Conservation (phyloP, 2,113 vertebrate species). For the Sterrhoptilus dennistouni region DNA sequence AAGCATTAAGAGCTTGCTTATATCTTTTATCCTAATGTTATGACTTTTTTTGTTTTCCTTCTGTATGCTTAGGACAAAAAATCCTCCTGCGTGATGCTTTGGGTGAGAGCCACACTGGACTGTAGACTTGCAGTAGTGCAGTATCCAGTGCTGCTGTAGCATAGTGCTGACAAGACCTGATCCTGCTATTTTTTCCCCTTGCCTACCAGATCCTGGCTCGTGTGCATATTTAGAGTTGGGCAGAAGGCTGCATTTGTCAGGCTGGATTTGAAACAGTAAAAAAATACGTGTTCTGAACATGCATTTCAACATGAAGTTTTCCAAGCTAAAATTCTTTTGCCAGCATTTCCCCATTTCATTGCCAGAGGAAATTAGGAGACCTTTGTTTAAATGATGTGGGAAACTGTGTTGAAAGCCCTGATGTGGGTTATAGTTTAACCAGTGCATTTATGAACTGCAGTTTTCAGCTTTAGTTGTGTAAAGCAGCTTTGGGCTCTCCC, state of each 20-base stretch:
- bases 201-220: background rate
- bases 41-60: conserved; percentile 50
- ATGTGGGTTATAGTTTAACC: background rate
- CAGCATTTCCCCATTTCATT: background rate
- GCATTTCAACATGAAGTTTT: background rate
- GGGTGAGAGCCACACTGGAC: conserved; percentile 74
- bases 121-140: background rate
- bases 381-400: background rate
- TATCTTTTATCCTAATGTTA: background rate
- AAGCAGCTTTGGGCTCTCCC: background rate
- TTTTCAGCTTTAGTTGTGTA: background rate
- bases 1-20: background rate
- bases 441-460: background rate
- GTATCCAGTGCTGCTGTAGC: background rate
- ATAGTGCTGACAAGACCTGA: background rate
- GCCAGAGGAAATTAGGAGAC: background rate
- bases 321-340: background rate
- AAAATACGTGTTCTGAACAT: background rate
- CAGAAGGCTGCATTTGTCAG: background rate
- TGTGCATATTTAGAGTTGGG: background rate
- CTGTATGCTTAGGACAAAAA: conserved; percentile 79
- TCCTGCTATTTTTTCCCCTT: background rate
- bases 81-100: conserved; percentile 79
- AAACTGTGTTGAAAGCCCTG: background rate
- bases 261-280: background rate